phyloP scores from a whole-genome alignment of 2,888 invertebrate genomes.

The Anorthoa munda region DNA sequence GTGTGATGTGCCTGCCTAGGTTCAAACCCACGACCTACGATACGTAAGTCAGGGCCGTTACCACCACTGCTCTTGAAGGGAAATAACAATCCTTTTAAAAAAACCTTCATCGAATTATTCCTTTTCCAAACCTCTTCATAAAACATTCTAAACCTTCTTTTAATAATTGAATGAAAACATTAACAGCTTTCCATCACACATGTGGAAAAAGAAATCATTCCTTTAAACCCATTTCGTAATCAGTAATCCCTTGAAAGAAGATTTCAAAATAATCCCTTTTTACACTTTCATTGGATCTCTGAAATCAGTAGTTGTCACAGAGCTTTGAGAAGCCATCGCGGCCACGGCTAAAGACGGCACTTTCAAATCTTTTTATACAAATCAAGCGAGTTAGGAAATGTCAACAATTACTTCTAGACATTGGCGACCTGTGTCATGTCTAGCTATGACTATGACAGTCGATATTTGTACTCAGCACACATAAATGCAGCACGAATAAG shows the following conservation, averaged over 20 bases:
- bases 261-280: constrained; percentile 28
- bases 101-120: neutral
- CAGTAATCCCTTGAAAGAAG: constrained; percentile 20
- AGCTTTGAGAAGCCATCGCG: neutral
- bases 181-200: neutral
- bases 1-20: too few species aligned
- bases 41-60: too few species aligned
- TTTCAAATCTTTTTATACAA: neutral
- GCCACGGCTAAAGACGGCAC: too few species aligned
- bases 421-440: too few species aligned
- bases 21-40: too few species aligned
- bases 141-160: neutral
- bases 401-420: too few species aligned
- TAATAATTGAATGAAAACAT: constrained; percentile 1
- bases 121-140: neutral
- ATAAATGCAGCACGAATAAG: too few species aligned
- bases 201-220: neutral
- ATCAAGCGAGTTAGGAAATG: neutral
- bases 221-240: neutral
- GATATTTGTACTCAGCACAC: too few species aligned
- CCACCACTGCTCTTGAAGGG: too few species aligned
- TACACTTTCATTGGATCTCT: neutral
- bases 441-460: too few species aligned
- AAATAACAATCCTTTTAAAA: neutral
- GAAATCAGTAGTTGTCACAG: neutral